phyloP scores from a whole-genome alignment of 1,140 invertebrate genomes.

The Littorina saxatilis region DNA sequence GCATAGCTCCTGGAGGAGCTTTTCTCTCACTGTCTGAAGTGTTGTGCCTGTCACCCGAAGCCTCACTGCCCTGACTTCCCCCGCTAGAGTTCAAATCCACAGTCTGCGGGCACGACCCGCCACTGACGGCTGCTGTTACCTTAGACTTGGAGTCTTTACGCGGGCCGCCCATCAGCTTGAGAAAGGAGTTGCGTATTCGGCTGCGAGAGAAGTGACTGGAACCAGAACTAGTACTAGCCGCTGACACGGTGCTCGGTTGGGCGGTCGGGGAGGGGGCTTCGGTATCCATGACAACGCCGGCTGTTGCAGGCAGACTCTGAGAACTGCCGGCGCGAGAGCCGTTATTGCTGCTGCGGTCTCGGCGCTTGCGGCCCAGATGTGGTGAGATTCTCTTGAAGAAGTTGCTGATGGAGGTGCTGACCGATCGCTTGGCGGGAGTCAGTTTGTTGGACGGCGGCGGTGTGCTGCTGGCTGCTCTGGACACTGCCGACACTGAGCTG shows the following conservation, averaged over 20 bases:
- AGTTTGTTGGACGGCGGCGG: slow-evolving; percentile 30
- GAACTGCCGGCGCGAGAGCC: slow-evolving; percentile 49
- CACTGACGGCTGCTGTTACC: not conserved
- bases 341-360: slow-evolving; percentile 44
- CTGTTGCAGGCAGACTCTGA: slow-evolving; percentile 46
- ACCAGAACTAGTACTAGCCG: not conserved
- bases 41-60: slow-evolving; percentile 29
- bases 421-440: slow-evolving; percentile 56
- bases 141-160: slow-evolving; percentile 28
- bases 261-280: slow-evolving; percentile 15
- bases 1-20: slow-evolving; percentile 31
- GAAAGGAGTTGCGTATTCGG: slow-evolving; percentile 61
- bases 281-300: slow-evolving; percentile 22
- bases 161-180: slow-evolving; percentile 58
- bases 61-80: slow-evolving; percentile 28
- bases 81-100: not conserved
- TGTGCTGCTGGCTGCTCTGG: slow-evolving; percentile 38
- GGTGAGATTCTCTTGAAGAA: slow-evolving; percentile 65
- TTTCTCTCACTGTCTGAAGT: slow-evolving; percentile 11
- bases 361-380: slow-evolving; percentile 48
- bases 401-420: slow-evolving; percentile 63
- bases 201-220: slow-evolving; percentile 51
- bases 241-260: not conserved
- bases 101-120: not conserved
- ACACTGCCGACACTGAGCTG: slow-evolving; percentile 41